Base-by-base conservation (phyloP, 2,888 invertebrate species). In the Campoplex capitator region DNA sequence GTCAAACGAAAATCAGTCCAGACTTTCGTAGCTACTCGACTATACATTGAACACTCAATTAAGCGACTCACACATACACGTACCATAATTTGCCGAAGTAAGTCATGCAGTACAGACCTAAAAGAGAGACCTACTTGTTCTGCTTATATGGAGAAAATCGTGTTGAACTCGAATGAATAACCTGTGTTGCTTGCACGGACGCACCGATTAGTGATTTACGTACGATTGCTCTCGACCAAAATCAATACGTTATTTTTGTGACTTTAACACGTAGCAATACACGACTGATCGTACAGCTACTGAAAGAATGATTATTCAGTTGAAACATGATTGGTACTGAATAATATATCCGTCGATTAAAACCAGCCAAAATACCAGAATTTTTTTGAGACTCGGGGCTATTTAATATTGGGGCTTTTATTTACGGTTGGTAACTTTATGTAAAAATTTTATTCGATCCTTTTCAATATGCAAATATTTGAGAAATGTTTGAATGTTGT, bases 21-120 rank as follows among this genome's bases (percentile, higher is more conserved):
- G 76, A 76, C 76, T 80, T 68, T 83, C 65, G 48, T 48, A 67
- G 48, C 70, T 70, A 79, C 75, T 78, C 81, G 70, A 73, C 84
- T 78, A 71, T 82, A 35, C 67, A 75, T 42, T 77, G 77, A 81
- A 73, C 48, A 73, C 76, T 86, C 84, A 81, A 87, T 87, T 85
- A 83, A 68, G 56, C 70, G 65, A 38, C 23, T 23, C 9, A 76
- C 56, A 11, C 1, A 7, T 32, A 32, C 62, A 68, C 62, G 32
- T 51, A 68, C 68, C 58, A 68, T 38, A 58, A 68, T 48, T 51
- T 32, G 45, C 28, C 2, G 3, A 77, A 78, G 73, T 23, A 70
- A 78, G 56, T 28, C 32, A 58, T 18, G 54, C 45, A 23, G 62
- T 58, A 32, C 48, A n/a, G 35, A 45, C 54, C 13, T 71, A 82